Base-by-base conservation (phyloP, 2,888 invertebrate genomes). In the Lithophane leautieri region DNA sequence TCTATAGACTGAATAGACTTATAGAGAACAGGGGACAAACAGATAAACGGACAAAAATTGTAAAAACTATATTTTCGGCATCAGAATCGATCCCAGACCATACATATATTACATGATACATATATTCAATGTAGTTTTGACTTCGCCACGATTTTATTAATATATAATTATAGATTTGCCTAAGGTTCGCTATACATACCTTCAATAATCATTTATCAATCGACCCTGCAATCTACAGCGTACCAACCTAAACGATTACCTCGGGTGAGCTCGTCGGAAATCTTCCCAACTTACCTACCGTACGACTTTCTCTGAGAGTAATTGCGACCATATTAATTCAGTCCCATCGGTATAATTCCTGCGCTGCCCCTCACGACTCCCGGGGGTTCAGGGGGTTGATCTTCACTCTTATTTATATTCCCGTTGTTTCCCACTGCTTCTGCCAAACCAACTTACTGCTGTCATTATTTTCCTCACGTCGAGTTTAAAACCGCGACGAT, bases 341-440 rank as follows among this genome's bases (percentile, higher is more conserved):
- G 54, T 66, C 71, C 81, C 71, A 52, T 71, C 65, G 84, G 80
- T 65, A 80, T 83, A 79, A 80, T 75, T 68, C 63, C 9, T 70
- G 67, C 44, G 62, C 70, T 67, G 79, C 58, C 63, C 14, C 56
- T 60, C 34, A 84, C 75, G 68, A 58, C 56, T 25, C 82, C 44
- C 81, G 56, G 54, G 75, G 84, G 71, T 47, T 44, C 42, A 7
- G 52, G 14, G 52, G 56, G 40, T 47, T 60, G 73, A 74, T 80
- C 84, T 81, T 60, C 62, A n/a, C 42, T 73, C 60, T 69, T 69
- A 82, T 82, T 80, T 82, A 82, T 84, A 75, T 84, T 80, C 81
- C 47, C 75, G 44, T 61, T 80, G 81, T 80, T 75, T 84, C 72
- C 63, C 12, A 58, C 65, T 50, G 74, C 14, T 28, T 47, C 67